Base-by-base conservation (phyloP, 2,888 invertebrate species). In the Diaprepes abbreviatus region DNA sequence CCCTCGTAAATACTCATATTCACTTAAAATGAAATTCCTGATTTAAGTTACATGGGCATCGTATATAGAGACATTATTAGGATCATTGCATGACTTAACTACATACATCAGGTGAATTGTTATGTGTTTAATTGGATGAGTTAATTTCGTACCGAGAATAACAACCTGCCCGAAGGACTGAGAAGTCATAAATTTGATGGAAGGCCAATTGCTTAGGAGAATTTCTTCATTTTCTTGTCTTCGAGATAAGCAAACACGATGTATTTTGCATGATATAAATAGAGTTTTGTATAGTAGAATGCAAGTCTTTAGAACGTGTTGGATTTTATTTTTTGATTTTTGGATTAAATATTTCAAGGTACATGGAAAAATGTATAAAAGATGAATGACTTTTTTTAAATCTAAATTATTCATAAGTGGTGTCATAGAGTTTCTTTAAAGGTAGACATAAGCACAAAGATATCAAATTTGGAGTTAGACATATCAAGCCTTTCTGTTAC, bases 81-180 rank as follows among this genome's bases (percentile, higher is more conserved):
- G 55, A 19, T 43, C 65, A 52, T 70, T 43, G 70, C 70, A 65
- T 70, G 70, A 36, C 60, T 54, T 17, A 17, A 31, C 43, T 31
- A 54, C 65, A 70, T 70, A 40, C 14, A 70, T 70, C 70, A 70
- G 54, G 65, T 59, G 60, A 54, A 14, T 28, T 33, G 52, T 40
- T 60, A 60, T 52, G 64, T 64, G 65, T 70, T 70, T 70, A 70
- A 70, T 70, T 70, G 65, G 65, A 70, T 65, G 70, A 70, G 70
- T 70, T 70, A 65, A 70, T 70, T 70, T 70, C 55, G 33, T 65
- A 60, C 43, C 21, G 36, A 54, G 70, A 70, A 65, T 31, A 59
- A 36, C 40, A 57, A 52, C 43, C 54, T 16, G 64, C 70, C 52
- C 60, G 54, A 24, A 59, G 69, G 64, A 65, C 65, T 38, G 19